Percentiles rank a stretch among this genome's conserved stretches.
Evolutionary conservation across 2,797 vertebrate species (phyloP).

Genomic region (Catamblyrhynchus diadema): DNA sequence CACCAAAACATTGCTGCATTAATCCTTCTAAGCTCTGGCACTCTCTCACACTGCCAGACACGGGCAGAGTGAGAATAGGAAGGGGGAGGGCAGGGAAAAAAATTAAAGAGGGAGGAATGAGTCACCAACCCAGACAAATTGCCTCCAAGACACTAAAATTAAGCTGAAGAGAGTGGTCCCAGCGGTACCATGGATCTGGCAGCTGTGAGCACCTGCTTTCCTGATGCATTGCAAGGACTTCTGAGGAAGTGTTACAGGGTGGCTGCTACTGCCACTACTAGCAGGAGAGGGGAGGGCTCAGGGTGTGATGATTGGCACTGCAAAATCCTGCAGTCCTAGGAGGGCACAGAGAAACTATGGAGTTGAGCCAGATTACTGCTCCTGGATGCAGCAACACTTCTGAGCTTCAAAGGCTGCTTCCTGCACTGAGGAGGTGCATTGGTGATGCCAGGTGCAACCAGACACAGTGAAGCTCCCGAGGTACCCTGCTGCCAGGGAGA

Average conservation of each 20-base stretch:
- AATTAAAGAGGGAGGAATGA: constrained; percentile 39
- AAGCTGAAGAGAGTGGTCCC: constrained; percentile 50
- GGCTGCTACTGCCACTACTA: not conserved
- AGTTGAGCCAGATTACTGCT: not conserved
- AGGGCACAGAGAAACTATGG: not conserved
- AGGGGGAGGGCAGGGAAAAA: not conserved
- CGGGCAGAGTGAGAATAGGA: not conserved
- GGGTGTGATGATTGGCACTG: not conserved
- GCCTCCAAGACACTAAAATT: constrained; percentile 62
- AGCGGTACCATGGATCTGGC: constrained; percentile 10
- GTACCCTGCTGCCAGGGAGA: not conserved
- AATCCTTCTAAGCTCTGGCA: not conserved
- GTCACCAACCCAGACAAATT: constrained; percentile 66
- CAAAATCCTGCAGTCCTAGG: constrained; percentile 48
- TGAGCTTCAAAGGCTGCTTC: not conserved
- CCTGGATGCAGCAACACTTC: not conserved
- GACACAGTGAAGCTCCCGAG: not conserved
- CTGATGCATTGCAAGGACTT: constrained; percentile 62
- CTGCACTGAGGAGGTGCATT: not conserved
- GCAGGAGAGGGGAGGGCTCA: not conserved
- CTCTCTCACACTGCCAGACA: not conserved
- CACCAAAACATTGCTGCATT: not conserved
- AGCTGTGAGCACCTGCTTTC: constrained; percentile 43
- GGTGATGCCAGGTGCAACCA: not conserved
- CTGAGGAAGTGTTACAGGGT: not conserved